Percentiles rank a stretch among this genome's conserved stretches.
Conservation (phyloP, 2,888 invertebrate genomes). For the Ennomos erosarius region DNA sequence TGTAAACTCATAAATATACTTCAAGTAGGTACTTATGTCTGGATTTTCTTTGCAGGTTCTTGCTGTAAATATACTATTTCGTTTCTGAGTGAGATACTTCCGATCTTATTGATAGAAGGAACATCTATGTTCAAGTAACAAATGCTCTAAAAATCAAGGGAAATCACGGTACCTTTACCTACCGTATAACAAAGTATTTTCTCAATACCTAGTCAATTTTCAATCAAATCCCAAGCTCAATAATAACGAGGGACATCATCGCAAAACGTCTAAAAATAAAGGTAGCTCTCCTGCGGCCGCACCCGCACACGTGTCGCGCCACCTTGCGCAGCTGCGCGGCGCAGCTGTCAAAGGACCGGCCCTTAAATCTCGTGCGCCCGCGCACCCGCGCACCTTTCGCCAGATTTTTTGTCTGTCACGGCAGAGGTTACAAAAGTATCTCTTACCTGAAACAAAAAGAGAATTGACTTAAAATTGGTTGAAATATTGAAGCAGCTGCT, state of each 20-base stretch:
- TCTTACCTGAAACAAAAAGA: constrained; percentile 31
- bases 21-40: too few species aligned
- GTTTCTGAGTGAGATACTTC: too few species aligned
- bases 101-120: too few species aligned
- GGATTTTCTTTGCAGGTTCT: too few species aligned
- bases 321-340: constrained; percentile 70
- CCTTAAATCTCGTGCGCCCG: constrained; percentile 45
- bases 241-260: constrained; percentile 6
- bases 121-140: too few species aligned
- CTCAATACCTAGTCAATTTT: constrained; percentile 3
- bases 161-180: too few species aligned
- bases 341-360: constrained; percentile 58
- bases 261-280: constrained; percentile 28
- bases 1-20: too few species aligned
- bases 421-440: constrained; percentile 7
- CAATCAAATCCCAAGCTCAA: constrained; percentile 13
- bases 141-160: too few species aligned
- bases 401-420: constrained; percentile 33
- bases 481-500: constrained; percentile 12
- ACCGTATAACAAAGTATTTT: too few species aligned
- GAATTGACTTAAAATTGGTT: constrained; percentile 8
- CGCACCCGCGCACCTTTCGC: constrained; percentile 25
- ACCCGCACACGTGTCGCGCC: constrained; percentile 60
- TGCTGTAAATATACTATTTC: too few species aligned
- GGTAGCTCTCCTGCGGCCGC: constrained; percentile 30